Conservation (phyloP, 2,888 invertebrate species). For the Meiosimyza decipiens region DNA sequence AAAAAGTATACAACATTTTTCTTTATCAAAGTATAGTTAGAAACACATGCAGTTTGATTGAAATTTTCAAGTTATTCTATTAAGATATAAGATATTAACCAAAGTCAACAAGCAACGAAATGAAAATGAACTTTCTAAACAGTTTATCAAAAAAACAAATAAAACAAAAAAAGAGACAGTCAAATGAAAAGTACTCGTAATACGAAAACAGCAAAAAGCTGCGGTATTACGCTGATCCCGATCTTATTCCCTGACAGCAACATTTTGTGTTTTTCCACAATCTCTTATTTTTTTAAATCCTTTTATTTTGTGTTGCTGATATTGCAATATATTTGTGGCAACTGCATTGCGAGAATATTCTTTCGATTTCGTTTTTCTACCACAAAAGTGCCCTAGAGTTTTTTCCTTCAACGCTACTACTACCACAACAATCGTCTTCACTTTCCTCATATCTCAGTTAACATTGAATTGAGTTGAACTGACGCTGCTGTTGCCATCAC, state of each 20-base stretch:
- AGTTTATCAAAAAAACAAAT: too few relatives aligned
- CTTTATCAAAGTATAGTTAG: too few relatives aligned
- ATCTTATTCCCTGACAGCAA: constrained; percentile 3
- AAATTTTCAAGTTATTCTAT: too few relatives aligned
- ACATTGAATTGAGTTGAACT: background rate
- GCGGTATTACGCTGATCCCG: constrained; percentile 3
- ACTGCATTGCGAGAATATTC: background rate
- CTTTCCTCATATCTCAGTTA: background rate
- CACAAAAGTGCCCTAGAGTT: background rate
- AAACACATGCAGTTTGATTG: too few relatives aligned
- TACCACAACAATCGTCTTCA: background rate
- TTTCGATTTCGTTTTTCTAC: background rate
- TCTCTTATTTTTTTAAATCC: background rate
- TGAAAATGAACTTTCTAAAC: too few relatives aligned
- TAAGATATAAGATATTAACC: too few relatives aligned
- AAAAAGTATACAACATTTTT: too few relatives aligned
- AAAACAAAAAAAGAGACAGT: too few relatives aligned
- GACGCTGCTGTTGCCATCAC: background rate
- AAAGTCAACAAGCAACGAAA: too few relatives aligned
- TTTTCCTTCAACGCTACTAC: too few relatives aligned
- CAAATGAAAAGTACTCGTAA: too few relatives aligned
- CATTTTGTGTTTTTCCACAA: background rate
- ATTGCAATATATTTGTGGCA: background rate
- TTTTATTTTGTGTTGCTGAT: background rate
- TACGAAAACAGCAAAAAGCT: background rate